A percentile compares a stretch with the other conserved stretches of the same genome.
phyloP scores from a whole-genome alignment of 2,113 vertebrate genomes.

The Pituophis catenifer region DNA sequence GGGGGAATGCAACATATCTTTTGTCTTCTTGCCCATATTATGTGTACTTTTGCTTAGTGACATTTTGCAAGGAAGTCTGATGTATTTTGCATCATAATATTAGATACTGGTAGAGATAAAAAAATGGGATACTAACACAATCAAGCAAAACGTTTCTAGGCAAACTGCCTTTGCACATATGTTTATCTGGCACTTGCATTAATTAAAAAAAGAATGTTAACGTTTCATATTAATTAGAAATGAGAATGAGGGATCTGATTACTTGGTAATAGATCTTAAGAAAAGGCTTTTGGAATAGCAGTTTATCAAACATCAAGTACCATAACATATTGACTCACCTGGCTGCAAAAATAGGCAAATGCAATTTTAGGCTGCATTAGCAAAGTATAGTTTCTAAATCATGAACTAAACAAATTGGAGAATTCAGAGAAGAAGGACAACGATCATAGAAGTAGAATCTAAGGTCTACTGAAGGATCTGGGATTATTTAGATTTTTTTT shows the following conservation, averaged over 20 bases:
- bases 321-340: not conserved
- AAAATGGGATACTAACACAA: not conserved
- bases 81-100: not conserved
- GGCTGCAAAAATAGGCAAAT: not conserved
- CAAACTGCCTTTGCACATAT: not conserved
- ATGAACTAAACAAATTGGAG: not conserved
- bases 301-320: not conserved
- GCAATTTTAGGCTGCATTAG: not conserved
- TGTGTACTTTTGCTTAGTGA: not conserved
- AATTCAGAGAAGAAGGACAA: not conserved
- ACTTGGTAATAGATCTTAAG: not conserved
- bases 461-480: not conserved
- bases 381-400: not conserved
- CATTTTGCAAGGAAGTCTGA: not conserved
- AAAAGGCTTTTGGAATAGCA: not conserved
- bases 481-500: not conserved
- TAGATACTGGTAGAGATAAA: not conserved
- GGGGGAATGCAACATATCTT: not conserved
- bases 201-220: not conserved
- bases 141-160: not conserved
- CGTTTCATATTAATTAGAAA: not conserved
- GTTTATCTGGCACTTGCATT: not conserved
- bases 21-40: not conserved
- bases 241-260: not conserved
- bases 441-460: not conserved